Conservation (phyloP, 2,113 vertebrate genomes). For the Muntiacus reevesi region DNA sequence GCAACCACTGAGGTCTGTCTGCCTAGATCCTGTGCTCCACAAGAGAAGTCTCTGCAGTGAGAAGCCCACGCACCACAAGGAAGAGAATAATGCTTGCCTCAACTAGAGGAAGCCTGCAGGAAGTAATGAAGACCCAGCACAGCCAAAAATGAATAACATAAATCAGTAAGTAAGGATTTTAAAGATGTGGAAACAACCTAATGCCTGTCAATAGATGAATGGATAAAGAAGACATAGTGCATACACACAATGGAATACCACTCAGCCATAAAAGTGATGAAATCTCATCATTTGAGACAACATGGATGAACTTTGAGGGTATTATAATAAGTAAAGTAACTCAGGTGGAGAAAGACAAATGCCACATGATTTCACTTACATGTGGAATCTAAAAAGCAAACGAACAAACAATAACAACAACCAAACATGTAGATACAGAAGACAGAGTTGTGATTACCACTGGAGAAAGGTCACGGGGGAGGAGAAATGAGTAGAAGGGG, state of each 20-base stretch:
- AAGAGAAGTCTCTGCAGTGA: neutral
- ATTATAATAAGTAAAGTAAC: neutral
- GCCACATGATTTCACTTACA: neutral
- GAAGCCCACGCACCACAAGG: fast-evolving
- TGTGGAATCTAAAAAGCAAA: neutral
- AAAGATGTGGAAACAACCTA: neutral
- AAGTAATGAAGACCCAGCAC: neutral
- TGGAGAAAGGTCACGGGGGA: neutral
- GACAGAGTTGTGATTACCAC: neutral
- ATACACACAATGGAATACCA: neutral
- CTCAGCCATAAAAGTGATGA: neutral
- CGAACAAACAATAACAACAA: neutral
- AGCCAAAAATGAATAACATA: neutral
- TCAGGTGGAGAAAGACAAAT: neutral
- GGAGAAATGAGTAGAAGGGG: neutral
- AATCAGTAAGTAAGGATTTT: neutral
- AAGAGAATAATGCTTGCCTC: neutral
- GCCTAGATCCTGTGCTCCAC: neutral
- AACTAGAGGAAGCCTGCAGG: fast-evolving
- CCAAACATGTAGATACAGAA: neutral
- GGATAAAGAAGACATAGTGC: neutral
- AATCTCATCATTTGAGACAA: neutral
- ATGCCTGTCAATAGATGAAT: too few relatives aligned
- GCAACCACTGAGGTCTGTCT: neutral
- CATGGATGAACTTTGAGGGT: neutral